Evolutionary conservation across 2,888 invertebrate genomes (phyloP).

Genomic region (Ennomos quercinarius): DNA sequence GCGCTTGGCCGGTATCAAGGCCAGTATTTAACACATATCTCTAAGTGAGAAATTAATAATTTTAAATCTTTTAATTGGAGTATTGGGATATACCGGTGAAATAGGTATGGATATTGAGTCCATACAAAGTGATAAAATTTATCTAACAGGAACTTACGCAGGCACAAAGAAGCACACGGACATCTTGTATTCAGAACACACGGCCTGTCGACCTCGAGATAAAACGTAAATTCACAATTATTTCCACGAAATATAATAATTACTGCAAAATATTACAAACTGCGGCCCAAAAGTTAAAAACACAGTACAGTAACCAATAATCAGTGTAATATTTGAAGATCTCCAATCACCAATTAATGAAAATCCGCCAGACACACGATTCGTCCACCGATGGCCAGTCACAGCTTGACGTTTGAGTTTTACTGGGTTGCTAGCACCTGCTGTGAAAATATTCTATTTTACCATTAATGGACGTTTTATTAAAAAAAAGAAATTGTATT

Average conservation of each 20-base stretch:
- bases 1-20: too few species aligned
- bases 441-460: background rate
- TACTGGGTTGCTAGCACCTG: slow-evolving; percentile 54
- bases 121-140: slow-evolving; percentile 1
- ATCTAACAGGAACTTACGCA: slow-evolving; percentile 85
- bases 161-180: slow-evolving; percentile 90
- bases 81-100: too few species aligned
- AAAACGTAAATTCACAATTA: slow-evolving; percentile 44
- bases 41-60: too few species aligned
- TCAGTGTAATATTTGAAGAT: slow-evolving; percentile 81
- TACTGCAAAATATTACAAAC: slow-evolving; percentile 57
- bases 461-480: too few species aligned
- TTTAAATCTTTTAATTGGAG: too few species aligned
- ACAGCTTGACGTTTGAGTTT: slow-evolving; percentile 76
- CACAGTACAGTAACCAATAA: slow-evolving; percentile 82
- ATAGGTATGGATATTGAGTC: too few species aligned
- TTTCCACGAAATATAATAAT: slow-evolving; percentile 54
- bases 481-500: too few species aligned
- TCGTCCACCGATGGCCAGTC: slow-evolving; percentile 85
- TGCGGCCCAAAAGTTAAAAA: slow-evolving; percentile 75
- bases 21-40: too few species aligned
- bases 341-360: slow-evolving; percentile 86
- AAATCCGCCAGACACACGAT: slow-evolving; percentile 84
- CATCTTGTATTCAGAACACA: slow-evolving; percentile 78
- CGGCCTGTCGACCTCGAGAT: slow-evolving; percentile 55